Evolutionary conservation across 1,140 invertebrate species (phyloP), one percentile per base, ranked within the genome.

Genomic region (Bombus impatiens): DNA sequence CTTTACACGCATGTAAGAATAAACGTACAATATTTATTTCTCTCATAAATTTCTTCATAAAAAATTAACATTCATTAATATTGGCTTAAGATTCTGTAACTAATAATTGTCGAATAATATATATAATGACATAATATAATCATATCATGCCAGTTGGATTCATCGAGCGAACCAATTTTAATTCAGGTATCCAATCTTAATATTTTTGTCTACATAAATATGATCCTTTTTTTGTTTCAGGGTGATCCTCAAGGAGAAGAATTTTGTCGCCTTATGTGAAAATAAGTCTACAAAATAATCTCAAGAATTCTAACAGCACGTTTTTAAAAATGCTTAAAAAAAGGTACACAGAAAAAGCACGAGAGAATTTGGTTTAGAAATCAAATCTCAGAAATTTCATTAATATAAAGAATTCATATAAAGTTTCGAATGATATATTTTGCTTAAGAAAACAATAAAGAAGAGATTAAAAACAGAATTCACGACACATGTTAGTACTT

Each of bases 191-290:
- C 53, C 1, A 53, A 40, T 40, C 74, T 78, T 80, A 71, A 59
- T 85, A 67, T 44, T 75, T 74, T 62, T 77, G 44, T 88, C 68
- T 81, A 53, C 35, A 85, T 81, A 88, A 80, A 25, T 78, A 68
- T 18, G 81, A 22, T 71, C 1, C 77, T 74, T 42, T 75, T 92
- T 93, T 84, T 94, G 92, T 95, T 95, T 40, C 90, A 96, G 95
- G 94, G 96, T 18, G 96, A 97, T 92, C 96, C 96, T 8, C 96
- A 96, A 90, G 95, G 95, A 67, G 95, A 96, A 78, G 96, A 96
- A 87, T 95, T 96, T 80, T 97, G 96, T 93, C 92, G 95, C 88
- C 92, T 97, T 89, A 97, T 97, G 96, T 97, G 95, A 96, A 92
- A 86, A 62, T 84, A 72, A 82, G 70, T 70, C 67, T 62, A 89